Evolutionary conservation across 2,888 invertebrate species (phyloP), one percentile per base, ranked within the genome.

Genomic region (Andricus curvator): DNA sequence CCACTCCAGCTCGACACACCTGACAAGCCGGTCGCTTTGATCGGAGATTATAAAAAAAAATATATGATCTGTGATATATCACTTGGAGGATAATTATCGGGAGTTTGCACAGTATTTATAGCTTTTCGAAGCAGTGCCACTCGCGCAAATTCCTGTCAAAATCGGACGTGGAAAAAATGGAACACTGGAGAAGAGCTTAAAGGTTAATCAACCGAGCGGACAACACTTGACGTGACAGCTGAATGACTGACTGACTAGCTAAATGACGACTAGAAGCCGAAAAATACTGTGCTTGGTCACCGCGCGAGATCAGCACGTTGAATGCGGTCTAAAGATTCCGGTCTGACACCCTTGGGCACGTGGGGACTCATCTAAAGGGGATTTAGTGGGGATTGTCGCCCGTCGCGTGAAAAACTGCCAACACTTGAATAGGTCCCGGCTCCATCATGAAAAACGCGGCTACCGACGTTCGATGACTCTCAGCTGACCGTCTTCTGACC

Each of bases 311-410:
- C 88, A 81, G 83, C 86, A 86, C 88, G 84, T 85, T 86, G 89
- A 90, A 90, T 90, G 89, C 86, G 83, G 83, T 80, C 74, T 79
- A 84, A 82, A 81, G 83, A 82, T 85, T 82, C 86, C 87, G 87
- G 85, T 86, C 83, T 87, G 84, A 87, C 84, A 87, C 83, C 78
- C 81, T 78, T 74, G 56, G 86, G 88, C 90, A 90, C 90, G 90
- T 90, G 90, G 90, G 90, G 89, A 88, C 88, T 90, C 88, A 84
- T 86, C 84, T 80, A 80, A 80, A 86, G 87, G 85, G 88, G 86
- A 87, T 89, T 89, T 87, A 89, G 90, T 88, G 89, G 90, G 88
- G 87, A 87, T 88, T 87, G 89, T 87, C 88, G 84, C 86, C 88
- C 84, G 86, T 83, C 86, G 88, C 86, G 89, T 89, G 89, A 90